Evolutionary conservation across 2,888 invertebrate genomes (phyloP), one percentile per base, ranked within the genome.

Genomic region (Eilema sororculum): DNA sequence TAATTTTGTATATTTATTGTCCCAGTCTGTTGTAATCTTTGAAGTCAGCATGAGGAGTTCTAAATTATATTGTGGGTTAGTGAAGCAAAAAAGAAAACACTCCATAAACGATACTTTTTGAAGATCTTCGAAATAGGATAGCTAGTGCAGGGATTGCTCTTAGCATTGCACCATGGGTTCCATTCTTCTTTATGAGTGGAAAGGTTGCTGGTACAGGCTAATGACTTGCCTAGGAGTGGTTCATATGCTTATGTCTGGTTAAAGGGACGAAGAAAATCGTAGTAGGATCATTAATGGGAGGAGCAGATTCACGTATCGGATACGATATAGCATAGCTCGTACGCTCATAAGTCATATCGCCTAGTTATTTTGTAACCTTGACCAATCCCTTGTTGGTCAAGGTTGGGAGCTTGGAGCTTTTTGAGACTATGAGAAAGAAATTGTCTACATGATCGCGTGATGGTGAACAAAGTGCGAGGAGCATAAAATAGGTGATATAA

Each of bases 41-140:
- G 22, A 25, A 75, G 67, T 59, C 10, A 6, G 24, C 58, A 57
- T 16, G 52, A n/a, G 52, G n/a, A 52, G 8, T 9, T n/a, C n/a
- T n/a, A 9, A 52, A 20, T 46, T 46, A 52, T 20, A 8, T n/a
- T 52, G 9, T 52, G n/a, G 52, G 52, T n/a, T 52, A n/a, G n/a
- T n/a, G n/a, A n/a, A 46, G 46, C 3, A 46, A 46, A 46, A 46
- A 46, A 46, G 16, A 41, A 37, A 37, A 2, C 1, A 2, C 5
- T n/a, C 37, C 13, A 37, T 41, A 41, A 3, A 16, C 41, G 41
- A 16, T 41, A 41, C 2, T 41, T 41, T 41, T 41, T 41, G 20
- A 20, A 13, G 20, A 46, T 41, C 6, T 3, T 46, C 20, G 20
- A 46, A 46, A 46, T 6, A 46, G 20, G 46, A 20, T 41, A 41